Percentiles rank a stretch among this genome's conserved stretches.
Evolutionary conservation across 2,888 invertebrate genomes (phyloP).

Genomic region (Andrena bicolor): DNA sequence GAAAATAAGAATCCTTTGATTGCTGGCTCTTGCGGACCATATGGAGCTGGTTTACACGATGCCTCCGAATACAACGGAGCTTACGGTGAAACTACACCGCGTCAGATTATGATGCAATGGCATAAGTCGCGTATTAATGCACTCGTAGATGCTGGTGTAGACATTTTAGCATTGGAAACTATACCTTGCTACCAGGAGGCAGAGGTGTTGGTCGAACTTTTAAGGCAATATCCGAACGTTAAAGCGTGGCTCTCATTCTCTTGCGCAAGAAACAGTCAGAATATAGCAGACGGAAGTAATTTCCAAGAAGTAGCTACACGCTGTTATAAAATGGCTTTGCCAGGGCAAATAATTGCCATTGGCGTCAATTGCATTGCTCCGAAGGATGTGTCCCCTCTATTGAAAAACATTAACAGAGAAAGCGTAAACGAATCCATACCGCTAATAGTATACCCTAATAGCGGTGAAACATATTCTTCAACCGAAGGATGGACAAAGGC

Average conservation of each 20-base stretch:
- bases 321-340: slow-evolving; percentile 87
- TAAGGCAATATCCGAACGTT: slow-evolving; percentile 91
- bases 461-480: slow-evolving; percentile 93
- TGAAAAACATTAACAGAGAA: slow-evolving; percentile 87
- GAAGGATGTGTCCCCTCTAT: slow-evolving; percentile 87
- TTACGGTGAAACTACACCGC: slow-evolving; percentile 89
- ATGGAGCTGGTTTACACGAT: slow-evolving; percentile 95
- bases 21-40: slow-evolving; percentile 96
- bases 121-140: slow-evolving; percentile 93
- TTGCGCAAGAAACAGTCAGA: slow-evolving; percentile 89
- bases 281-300: slow-evolving; percentile 92
- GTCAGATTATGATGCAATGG: slow-evolving; percentile 91
- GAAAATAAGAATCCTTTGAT: slow-evolving; percentile 87
- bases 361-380: slow-evolving; percentile 96
- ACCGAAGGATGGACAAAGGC: slow-evolving; percentile 86
- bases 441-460: slow-evolving; percentile 96
- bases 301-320: slow-evolving; percentile 90
- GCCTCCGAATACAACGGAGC: slow-evolving; percentile 97
- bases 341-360: slow-evolving; percentile 92
- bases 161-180: slow-evolving; percentile 95
- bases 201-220: slow-evolving; percentile 91
- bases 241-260: slow-evolving; percentile 96
- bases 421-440: slow-evolving; percentile 87
- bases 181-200: slow-evolving; percentile 95
- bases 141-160: slow-evolving; percentile 92